Evolutionary conservation across 2,888 invertebrate species (phyloP), one percentile per base, ranked within the genome.

Genomic region (Cabera pusaria): DNA sequence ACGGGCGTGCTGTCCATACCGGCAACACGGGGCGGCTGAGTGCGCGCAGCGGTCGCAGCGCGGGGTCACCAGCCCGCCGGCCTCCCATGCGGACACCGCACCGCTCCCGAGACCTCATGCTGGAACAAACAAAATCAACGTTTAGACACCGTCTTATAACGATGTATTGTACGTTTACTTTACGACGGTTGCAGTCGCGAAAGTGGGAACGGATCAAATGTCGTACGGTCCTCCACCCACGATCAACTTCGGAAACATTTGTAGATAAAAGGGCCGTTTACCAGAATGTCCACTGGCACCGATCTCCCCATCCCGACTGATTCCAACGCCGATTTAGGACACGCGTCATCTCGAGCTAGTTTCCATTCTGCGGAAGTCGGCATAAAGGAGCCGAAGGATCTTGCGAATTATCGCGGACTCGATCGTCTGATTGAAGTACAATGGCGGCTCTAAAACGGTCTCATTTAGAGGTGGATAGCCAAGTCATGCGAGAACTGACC

Each of bases 91-190:
- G 87, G 81, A 69, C 71, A 74, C 80, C 75, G 73, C 85, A 75
- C 71, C 78, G 64, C 78, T 82, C 77, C 68, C 81, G 79, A 72
- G 85, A 86, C 85, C 82, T 88, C 87, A 88, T 88, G 85, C 87
- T 88, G 83, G 2, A 79, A 84, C 56, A 62, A 59, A 23, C n/a
- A n/a, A n/a, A n/a, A n/a, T n/a, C n/a, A n/a, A n/a, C n/a, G n/a
- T n/a, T n/a, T n/a, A n/a, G n/a, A n/a, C n/a, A n/a, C n/a, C n/a
- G n/a, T n/a, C n/a, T n/a, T n/a, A n/a, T n/a, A n/a, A n/a, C n/a
- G n/a, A n/a, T n/a, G n/a, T n/a, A n/a, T n/a, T n/a, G n/a, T n/a
- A n/a, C n/a, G n/a, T n/a, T n/a, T n/a, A n/a, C n/a, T n/a, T n/a
- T n/a, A n/a, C n/a, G n/a, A n/a, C n/a, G n/a, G n/a, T n/a, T n/a